Base-by-base conservation (phyloP, 2,113 vertebrate species). In the Vicugna pacos region DNA sequence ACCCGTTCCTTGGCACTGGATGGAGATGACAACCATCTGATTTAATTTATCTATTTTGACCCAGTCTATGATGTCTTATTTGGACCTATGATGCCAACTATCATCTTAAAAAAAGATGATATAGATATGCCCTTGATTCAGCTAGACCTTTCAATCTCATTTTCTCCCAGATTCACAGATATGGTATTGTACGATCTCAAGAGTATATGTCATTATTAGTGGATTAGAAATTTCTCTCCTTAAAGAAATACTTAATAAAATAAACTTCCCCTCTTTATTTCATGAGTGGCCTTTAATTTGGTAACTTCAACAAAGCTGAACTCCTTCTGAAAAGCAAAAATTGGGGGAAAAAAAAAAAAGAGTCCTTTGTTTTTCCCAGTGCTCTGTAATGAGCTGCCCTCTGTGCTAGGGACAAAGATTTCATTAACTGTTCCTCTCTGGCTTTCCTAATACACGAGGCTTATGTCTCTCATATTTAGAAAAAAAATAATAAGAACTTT, bases 401-500 rank as follows among this genome's bases (percentile, higher is more conserved):
- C 13, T 16, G 0, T 54, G 6, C 20, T 24, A 17, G 7, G 14
- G 14, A 56, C 30, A 50, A 56, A 65, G 6, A 62, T 60, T 70
- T 80, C n/a, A 48, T 67, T 70, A 75, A 16, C 65, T 76, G 46
- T 48, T 22, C 46, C 19, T 85, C 28, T 19, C 82, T 62, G 20
- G 24, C 5, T n/a, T 85, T 46, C 24, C 20, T 42, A 46, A 58
- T 5, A 20, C 3, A 38, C 13, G 14, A 83, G 28, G 52, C 52
- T 32, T 76, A 26, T 52, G 15, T 46, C 58, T 35, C 12, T 92
- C 2, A 2, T 38, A 52, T 73, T 81, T 50, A 85, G 20, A 76
- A 89, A 96, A 76, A 56, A 96, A 76, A 56, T 38, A 77, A 42
- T 79, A 92, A 96, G 24, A 76, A 16, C 4, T 77, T 69, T 64